Conservation (phyloP, 2,797 vertebrate genomes). For the Poeciliopsis paucimaculata region DNA sequence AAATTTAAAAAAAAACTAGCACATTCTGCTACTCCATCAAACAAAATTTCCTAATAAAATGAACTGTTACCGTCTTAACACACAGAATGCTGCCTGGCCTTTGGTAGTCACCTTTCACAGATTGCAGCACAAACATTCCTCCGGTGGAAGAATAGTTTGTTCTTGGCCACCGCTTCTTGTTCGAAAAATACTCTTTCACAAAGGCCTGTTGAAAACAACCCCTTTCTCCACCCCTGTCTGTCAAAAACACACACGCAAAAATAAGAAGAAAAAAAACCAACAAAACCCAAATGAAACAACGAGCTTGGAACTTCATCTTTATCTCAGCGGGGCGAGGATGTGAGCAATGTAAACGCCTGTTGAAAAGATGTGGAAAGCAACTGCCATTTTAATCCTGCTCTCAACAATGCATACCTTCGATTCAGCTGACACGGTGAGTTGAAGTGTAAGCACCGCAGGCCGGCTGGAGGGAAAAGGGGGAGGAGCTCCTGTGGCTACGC, state of each 20-base stretch:
- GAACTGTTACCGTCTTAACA: constrained; percentile 60
- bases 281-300: constrained; percentile 51
- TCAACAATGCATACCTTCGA: constrained; percentile 80
- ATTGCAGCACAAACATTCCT: constrained; percentile 77
- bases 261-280: not conserved
- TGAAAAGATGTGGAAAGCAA: constrained; percentile 78
- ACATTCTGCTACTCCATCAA: constrained; percentile 27
- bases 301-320: constrained; percentile 51
- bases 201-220: constrained; percentile 76
- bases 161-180: constrained; percentile 80
- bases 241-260: constrained; percentile 34
- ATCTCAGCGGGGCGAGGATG: constrained; percentile 65
- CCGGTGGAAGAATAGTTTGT: constrained; percentile 73
- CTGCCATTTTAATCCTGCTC: constrained; percentile 65
- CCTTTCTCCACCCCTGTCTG: constrained; percentile 69
- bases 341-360: constrained; percentile 75
- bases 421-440: constrained; percentile 53
- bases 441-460: constrained; percentile 59
- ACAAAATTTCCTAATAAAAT: constrained; percentile 70
- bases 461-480: not conserved
- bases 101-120: constrained; percentile 77
- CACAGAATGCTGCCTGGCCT: constrained; percentile 70
- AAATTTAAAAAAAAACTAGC: not conserved
- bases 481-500: constrained; percentile 48
- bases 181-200: constrained; percentile 78